Evolutionary conservation across 1,140 invertebrate species (phyloP).

Genomic region (Diploscapter pachys): DNA sequence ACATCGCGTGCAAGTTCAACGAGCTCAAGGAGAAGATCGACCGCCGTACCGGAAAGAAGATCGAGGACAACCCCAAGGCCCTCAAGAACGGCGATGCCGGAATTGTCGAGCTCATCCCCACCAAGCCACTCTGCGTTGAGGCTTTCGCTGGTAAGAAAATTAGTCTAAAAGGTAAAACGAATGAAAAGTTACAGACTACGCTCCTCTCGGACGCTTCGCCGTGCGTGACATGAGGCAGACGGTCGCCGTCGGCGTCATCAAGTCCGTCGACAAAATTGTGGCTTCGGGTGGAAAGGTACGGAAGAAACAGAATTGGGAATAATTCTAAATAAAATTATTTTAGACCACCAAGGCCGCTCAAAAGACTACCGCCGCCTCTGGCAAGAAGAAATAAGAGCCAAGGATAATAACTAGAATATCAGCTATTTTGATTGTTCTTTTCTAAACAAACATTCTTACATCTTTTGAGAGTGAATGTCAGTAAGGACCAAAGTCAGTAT

Average conservation of each 20-base stretch:
- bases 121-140: conserved; percentile 95
- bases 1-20: conserved; percentile 96
- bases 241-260: conserved; percentile 96
- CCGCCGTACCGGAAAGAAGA: conserved; percentile 77
- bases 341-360: no score
- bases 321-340: no score
- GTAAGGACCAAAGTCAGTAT: no score
- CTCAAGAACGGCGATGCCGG: conserved; percentile 93
- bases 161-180: no score
- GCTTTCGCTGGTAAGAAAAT: conserved; percentile 68
- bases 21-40: conserved; percentile 97
- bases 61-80: conserved; percentile 65
- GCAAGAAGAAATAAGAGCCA: no score
- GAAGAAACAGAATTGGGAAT: no score
- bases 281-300: no score
- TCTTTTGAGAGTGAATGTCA: no score
- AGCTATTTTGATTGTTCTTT: no score
- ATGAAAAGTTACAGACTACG: conserved; percentile 73
- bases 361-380: no score
- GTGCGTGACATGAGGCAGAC: conserved; percentile 99
- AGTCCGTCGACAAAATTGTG: conserved; percentile 56
- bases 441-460: no score
- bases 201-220: conserved; percentile 93
- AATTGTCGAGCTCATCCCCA: conserved; percentile 81
- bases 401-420: no score